Percentiles rank a stretch among this genome's conserved stretches.
Conservation (phyloP, 2,113 vertebrate genomes). For the Grammomys surdaster region DNA sequence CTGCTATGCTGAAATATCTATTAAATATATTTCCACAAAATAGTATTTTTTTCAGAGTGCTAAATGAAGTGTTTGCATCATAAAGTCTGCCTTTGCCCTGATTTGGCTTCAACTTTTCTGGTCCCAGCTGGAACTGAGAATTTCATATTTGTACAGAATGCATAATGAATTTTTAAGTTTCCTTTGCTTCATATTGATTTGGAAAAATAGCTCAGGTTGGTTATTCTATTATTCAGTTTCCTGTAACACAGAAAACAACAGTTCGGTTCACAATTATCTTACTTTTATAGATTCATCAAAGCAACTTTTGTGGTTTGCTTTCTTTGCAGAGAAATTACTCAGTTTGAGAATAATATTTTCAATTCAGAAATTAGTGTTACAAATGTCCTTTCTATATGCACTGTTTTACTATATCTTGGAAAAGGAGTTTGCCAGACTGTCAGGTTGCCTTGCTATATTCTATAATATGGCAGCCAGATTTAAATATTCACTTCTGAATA, state of each 20-base stretch:
- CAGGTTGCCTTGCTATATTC: constrained; percentile 12
- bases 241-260: neutral
- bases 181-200: constrained; percentile 1
- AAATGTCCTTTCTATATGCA: neutral
- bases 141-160: constrained; percentile 33
- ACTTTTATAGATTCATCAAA: neutral
- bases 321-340: constrained; percentile 27
- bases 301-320: neutral
- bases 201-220: neutral
- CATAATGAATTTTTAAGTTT: constrained; percentile 30
- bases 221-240: constrained; percentile 16
- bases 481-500: constrained; percentile 43
- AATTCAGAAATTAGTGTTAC: neutral
- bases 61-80: neutral
- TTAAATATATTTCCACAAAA: neutral
- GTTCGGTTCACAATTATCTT: neutral
- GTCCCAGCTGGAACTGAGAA: constrained; percentile 59
- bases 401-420: neutral
- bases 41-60: neutral
- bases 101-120: constrained; percentile 1
- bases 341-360: constrained; percentile 20
- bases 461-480: constrained; percentile 15
- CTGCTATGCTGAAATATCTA: neutral
- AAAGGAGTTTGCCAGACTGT: neutral
- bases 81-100: neutral